Evolutionary conservation across 1,140 invertebrate genomes (phyloP).

Genomic region (Trichonephila clavata): DNA sequence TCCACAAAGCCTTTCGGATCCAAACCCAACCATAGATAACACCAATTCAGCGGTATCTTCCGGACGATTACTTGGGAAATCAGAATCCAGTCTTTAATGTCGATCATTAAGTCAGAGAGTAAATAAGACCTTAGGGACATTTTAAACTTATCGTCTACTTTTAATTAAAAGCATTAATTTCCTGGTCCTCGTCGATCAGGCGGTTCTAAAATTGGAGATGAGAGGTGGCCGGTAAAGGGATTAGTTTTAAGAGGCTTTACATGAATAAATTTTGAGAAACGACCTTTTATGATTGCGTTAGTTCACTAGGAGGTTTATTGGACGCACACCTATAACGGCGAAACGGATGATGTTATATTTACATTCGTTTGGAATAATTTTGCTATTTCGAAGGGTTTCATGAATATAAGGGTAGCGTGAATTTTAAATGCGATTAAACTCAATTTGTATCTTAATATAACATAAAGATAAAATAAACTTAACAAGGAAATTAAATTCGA

Average conservation of each 20-base stretch:
- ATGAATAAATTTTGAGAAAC: not conserved
- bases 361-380: too few species aligned
- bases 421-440: too few species aligned
- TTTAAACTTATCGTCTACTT: constrained; percentile 24
- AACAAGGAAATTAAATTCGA: too few species aligned
- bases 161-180: not conserved
- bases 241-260: not conserved
- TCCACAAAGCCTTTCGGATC: too few species aligned
- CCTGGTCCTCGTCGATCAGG: not conserved
- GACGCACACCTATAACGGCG: not conserved
- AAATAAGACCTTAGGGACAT: not conserved
- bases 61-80: not conserved
- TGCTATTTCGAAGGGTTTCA: too few species aligned
- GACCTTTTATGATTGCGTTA: not conserved
- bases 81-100: not conserved
- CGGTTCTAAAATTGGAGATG: not conserved
- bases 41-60: not conserved
- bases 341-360: too few species aligned
- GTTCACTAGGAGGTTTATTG: not conserved
- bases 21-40: too few species aligned
- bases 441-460: too few species aligned
- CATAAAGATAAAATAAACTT: too few species aligned
- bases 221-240: not conserved
- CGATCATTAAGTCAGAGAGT: not conserved
- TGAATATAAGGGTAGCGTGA: too few species aligned